A percentile compares a stretch with the other conserved stretches of the same genome.
phyloP scores from a whole-genome alignment of 2,797 vertebrate species.

The Schizopygopsis malacanthus region DNA sequence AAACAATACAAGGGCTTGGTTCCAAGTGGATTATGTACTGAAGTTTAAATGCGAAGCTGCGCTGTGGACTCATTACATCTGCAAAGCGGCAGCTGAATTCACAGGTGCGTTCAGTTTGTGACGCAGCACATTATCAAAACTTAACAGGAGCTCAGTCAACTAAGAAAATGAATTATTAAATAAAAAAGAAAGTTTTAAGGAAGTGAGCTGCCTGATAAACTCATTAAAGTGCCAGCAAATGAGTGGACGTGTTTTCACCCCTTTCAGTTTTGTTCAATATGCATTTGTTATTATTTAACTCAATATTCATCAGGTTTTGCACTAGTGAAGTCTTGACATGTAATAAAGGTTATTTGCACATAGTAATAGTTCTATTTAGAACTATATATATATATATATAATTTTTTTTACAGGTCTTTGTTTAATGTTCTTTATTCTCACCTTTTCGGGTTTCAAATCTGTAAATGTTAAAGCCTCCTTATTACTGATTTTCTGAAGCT shows the following conservation, averaged over 20 bases:
- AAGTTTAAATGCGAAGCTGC: constrained; percentile 16
- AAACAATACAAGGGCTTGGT: constrained; percentile 15
- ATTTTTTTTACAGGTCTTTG: no score
- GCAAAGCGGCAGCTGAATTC: constrained; percentile 8
- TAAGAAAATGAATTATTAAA: constrained; percentile 30
- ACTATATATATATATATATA: no score
- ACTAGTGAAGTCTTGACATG: neutral
- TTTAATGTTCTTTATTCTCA: neutral
- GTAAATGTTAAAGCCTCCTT: neutral
- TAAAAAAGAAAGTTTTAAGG: neutral
- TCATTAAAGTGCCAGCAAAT: neutral
- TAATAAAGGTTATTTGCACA: neutral
- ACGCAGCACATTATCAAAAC: constrained; percentile 24
- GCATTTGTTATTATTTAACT: neutral
- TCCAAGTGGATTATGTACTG: constrained; percentile 28
- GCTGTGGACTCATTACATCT: constrained; percentile 3
- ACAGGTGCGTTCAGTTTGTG: constrained; percentile 34
- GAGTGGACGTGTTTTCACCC: neutral
- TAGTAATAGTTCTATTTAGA: no score
- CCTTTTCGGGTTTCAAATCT: neutral
- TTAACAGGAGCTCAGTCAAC: constrained; percentile 32
- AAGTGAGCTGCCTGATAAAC: neutral
- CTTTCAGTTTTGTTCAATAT: neutral
- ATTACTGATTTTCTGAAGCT: neutral
- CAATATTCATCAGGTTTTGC: neutral